Conservation (phyloP, 1,140 invertebrate genomes). For the Polypedilum pembai region DNA sequence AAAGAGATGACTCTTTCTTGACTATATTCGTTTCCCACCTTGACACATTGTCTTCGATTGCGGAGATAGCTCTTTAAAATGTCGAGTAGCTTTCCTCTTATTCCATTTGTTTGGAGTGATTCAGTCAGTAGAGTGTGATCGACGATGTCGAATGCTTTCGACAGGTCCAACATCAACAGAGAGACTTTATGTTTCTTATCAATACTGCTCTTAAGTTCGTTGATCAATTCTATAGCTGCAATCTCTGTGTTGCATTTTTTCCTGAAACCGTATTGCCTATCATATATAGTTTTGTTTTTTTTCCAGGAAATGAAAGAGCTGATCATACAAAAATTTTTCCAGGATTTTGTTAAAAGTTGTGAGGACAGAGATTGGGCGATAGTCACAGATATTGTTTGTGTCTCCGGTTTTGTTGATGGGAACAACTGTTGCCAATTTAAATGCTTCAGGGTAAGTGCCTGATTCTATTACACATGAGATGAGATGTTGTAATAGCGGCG, state of each 20-base stretch:
- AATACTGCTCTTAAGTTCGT: too few relatives aligned
- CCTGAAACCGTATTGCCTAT: constrained; percentile 35
- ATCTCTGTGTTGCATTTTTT: constrained; percentile 33
- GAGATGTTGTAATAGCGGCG: background rate
- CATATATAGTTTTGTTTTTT: constrained; percentile 33
- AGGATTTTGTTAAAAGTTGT: constrained; percentile 36
- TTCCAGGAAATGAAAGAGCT: constrained; percentile 33
- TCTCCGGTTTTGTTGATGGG: constrained; percentile 34
- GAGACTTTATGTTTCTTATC: constrained; percentile 31
- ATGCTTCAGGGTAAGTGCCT: constrained; percentile 29
- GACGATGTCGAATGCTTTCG: constrained; percentile 38
- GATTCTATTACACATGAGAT: background rate
- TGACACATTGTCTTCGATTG: constrained; percentile 30
- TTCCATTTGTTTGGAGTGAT: constrained; percentile 35
- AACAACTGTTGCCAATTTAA: constrained; percentile 33
- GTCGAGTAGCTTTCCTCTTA: constrained; percentile 33
- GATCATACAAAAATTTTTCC: constrained; percentile 34
- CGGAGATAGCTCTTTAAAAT: constrained; percentile 32
- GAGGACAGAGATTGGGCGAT: constrained; percentile 34
- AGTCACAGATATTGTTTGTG: constrained; percentile 32
- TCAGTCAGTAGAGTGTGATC: constrained; percentile 33
- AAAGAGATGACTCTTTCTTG: background rate
- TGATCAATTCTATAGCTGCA: too few relatives aligned
- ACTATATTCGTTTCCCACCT: constrained; percentile 5
- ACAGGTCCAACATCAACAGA: constrained; percentile 36